Conservation (phyloP, 1,140 invertebrate species). For the Trachymyrmex septentrionalis region DNA sequence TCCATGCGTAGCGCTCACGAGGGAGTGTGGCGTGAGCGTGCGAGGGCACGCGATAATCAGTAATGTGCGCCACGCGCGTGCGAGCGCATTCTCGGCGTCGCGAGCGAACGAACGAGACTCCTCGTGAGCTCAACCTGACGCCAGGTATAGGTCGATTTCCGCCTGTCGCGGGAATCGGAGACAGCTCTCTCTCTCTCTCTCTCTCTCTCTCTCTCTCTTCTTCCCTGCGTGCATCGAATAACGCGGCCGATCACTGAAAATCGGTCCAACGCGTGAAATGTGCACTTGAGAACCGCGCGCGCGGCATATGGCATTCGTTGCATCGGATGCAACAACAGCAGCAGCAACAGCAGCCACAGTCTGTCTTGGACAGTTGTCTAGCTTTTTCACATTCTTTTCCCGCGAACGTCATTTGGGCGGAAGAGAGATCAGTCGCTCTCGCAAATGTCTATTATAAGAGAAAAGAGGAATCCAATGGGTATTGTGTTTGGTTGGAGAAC, state of each 20-base stretch:
- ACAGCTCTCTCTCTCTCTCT: constrained; percentile 24
- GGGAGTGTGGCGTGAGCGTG: not conserved
- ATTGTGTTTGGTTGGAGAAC: not conserved
- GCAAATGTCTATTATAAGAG: constrained; percentile 16
- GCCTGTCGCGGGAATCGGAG: constrained; percentile 64
- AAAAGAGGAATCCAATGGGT: not conserved
- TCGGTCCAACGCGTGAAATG: constrained; percentile 23
- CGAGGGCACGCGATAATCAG: constrained; percentile 26
- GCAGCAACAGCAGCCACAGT: constrained; percentile 15
- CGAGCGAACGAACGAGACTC: constrained; percentile 34
- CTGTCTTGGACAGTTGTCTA: constrained; percentile 46
- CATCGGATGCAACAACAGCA: constrained; percentile 33
- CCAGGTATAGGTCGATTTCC: constrained; percentile 44
- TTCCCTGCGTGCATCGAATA: constrained; percentile 12
- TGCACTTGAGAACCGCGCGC: constrained; percentile 35
- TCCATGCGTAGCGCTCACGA: not conserved
- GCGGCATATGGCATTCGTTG: constrained; percentile 49
- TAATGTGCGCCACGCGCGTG: constrained; percentile 28
- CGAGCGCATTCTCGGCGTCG: constrained; percentile 8
- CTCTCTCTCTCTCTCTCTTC: not conserved
- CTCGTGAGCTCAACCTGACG: constrained; percentile 8
- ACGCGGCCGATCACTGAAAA: constrained; percentile 39
- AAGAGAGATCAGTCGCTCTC: constrained; percentile 8
- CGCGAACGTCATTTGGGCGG: constrained; percentile 33
- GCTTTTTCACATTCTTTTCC: constrained; percentile 33